Percentiles rank a stretch among this genome's conserved stretches.
phyloP scores from a whole-genome alignment of 2,888 invertebrate species.

The Ormyrus rosae region DNA sequence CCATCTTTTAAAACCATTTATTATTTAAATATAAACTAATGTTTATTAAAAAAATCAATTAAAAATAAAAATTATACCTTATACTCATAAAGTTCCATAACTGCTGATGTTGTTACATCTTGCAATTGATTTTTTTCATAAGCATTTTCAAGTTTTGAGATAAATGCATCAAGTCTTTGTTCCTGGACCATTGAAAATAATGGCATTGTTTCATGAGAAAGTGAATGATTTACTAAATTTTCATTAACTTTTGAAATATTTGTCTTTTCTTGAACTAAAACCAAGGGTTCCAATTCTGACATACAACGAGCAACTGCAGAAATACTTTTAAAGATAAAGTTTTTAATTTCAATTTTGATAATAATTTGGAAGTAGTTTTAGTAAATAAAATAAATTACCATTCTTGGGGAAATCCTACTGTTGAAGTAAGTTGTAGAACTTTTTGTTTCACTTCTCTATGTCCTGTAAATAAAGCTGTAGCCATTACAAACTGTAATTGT shows the following conservation, averaged over 20 bases:
- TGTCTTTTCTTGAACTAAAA: conserved; percentile 66
- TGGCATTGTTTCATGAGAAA: conserved; percentile 70
- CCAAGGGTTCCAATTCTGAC: conserved; percentile 70
- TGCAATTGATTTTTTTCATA: conserved; percentile 77
- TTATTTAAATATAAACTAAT: conserved; percentile 23
- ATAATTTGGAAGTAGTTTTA: conserved; percentile 5
- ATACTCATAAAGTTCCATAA: conserved; percentile 86
- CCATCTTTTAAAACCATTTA: conserved; percentile 70
- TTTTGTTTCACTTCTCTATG: conserved; percentile 74
- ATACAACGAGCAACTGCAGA: conserved; percentile 69
- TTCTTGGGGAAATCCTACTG: conserved; percentile 72
- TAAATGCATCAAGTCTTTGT: conserved; percentile 77
- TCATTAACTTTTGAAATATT: conserved; percentile 52
- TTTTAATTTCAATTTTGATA: not conserved
- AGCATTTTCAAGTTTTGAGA: conserved; percentile 76
- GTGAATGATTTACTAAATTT: conserved; percentile 66
- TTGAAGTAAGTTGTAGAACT: conserved; percentile 73
- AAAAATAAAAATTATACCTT: conserved; percentile 73
- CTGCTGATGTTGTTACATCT: conserved; percentile 81
- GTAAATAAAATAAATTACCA: conserved; percentile 64
- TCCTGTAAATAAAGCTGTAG: conserved; percentile 77
- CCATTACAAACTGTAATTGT: conserved; percentile 77
- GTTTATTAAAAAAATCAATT: not conserved
- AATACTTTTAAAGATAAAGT: conserved; percentile 60
- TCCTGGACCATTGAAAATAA: conserved; percentile 77